Base-by-base conservation (phyloP, 2,888 invertebrate genomes). In the Andrena minutula region DNA sequence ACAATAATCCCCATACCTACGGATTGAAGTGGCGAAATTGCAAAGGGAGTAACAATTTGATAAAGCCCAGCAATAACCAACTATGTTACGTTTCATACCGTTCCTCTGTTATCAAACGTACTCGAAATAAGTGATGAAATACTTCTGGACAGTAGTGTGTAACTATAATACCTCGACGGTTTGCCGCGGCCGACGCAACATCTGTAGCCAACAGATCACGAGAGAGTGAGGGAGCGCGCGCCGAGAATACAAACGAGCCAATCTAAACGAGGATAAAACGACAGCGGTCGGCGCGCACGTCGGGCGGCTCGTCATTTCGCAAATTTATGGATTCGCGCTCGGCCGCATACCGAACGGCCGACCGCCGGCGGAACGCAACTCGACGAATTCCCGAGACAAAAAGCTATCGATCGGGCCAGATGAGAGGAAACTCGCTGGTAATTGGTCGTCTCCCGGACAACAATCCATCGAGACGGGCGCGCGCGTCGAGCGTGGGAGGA, bases 391-490 rank as follows among this genome's bases (percentile, higher is more conserved):
- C 76, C 83, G 82, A 82, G 82, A 82, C 82, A 83, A 83, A 83
- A 82, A 82, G 83, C 74, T 83, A 83, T 83, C 83, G 83, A 83
- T 83, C 83, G 63, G 47, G 41, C 66, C 74, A 58, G 83, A 74
- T 73, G 83, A 82, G 83, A 82, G 83, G 82, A 78, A 78, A 82
- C 83, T 74, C 78, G 68, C 26, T 32, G 82, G 83, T 83, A 83
- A 83, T 83, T 83, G 82, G 82, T 82, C 78, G 83, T 78, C 83
- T 82, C 83, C 78, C 83, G 78, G 83, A 83, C 82, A 82, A 83
- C 82, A 68, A 83, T 83, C 74, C 83, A 83, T 82, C 78, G 74
- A 70, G 82, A 81, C 83, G 64, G 51, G 30, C 41, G 35, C 5
- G 56, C 47, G n/a, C 41, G 12, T 41, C 60, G 10, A n/a, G 69